phyloP scores from a whole-genome alignment of 2,797 vertebrate species.

The Melanotaenia maccullochi region DNA sequence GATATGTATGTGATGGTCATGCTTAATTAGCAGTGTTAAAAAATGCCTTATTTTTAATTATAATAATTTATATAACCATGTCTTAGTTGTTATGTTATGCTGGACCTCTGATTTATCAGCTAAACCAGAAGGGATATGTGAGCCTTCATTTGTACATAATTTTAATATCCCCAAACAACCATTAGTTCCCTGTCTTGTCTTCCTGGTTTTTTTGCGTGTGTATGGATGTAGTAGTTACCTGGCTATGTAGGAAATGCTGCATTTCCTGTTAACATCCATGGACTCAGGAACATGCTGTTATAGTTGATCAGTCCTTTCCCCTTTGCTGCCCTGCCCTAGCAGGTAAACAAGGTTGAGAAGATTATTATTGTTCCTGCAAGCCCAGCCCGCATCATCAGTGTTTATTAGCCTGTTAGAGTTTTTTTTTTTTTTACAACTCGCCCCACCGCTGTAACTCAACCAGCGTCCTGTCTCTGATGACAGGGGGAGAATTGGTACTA shows the following conservation, averaged over 20 bases:
- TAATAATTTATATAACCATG: background rate
- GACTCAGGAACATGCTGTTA: conserved; percentile 50
- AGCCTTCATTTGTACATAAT: conserved; percentile 13
- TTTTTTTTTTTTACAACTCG: conserved; percentile 28
- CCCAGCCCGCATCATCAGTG: conserved; percentile 74
- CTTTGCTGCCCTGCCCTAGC: conserved; percentile 60
- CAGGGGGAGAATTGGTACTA: conserved; percentile 82
- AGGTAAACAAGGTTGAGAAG: conserved; percentile 81
- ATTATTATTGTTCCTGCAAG: conserved; percentile 79
- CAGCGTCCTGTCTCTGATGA: conserved; percentile 79
- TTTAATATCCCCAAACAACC: conserved; percentile 8
- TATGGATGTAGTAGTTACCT: conserved; percentile 11
- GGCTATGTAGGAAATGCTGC: conserved; percentile 53
- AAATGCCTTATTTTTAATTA: background rate
- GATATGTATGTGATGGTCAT: no score
- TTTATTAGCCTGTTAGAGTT: conserved; percentile 81
- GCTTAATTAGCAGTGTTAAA: background rate
- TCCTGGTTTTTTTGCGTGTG: conserved; percentile 31
- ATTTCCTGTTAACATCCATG: conserved; percentile 56
- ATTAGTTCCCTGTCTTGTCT: conserved; percentile 15
- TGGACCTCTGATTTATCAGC: background rate
- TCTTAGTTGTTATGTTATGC: background rate
- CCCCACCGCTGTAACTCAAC: conserved; percentile 77
- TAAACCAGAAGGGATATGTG: background rate
- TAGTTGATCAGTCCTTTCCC: conserved; percentile 64